Evolutionary conservation across 2,888 invertebrate species (phyloP), one percentile per base, ranked within the genome.

Genomic region (Ditylenchus weischeri): DNA sequence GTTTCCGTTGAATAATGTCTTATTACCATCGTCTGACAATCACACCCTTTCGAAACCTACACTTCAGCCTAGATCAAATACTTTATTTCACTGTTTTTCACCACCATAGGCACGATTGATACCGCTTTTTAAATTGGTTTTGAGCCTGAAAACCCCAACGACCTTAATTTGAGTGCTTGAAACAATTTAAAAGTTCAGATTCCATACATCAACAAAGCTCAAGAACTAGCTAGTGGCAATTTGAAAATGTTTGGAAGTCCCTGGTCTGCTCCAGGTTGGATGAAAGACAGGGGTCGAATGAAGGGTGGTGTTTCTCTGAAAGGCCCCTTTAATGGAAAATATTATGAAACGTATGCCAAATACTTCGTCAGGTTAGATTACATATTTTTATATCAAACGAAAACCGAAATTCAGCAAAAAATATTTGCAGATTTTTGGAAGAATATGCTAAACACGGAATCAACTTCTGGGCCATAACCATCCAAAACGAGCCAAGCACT

Each of bases 321-420:
- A 49, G 84, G 84, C n/a, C 66, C 78, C 47, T 78, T 84, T 23
- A 83, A 86, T 57, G 83, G 74, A 87, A 74, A 76, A 58, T 90
- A 88, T 83, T 92, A 89, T 83, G 89, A 91, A 83, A 81, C 88
- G 0, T 93, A 89, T 87, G 91, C 91, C 0, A 86, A 91, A 74
- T 93, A 93, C 81, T 88, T 70, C 29, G 49, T 50, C n/a, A 69
- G 29, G 69, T 69, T 48, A 19, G 63, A 5, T 68, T 57, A 50
- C 6, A 50, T 2, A 50, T 50, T 2, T 6, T 4, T 2, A 19
- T 13, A 4, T 29, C 21, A 23, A 54, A 23, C 29, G 13, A 23
- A 11, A 10, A 21, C 51, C 38, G 2, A 48, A 48, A n/a, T 38
- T 59, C 49, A 19, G 7, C 36, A 47, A 62, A 15, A n/a, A 36